phyloP scores from a whole-genome alignment of 1,140 invertebrate species.

The Lucilia sericata region DNA sequence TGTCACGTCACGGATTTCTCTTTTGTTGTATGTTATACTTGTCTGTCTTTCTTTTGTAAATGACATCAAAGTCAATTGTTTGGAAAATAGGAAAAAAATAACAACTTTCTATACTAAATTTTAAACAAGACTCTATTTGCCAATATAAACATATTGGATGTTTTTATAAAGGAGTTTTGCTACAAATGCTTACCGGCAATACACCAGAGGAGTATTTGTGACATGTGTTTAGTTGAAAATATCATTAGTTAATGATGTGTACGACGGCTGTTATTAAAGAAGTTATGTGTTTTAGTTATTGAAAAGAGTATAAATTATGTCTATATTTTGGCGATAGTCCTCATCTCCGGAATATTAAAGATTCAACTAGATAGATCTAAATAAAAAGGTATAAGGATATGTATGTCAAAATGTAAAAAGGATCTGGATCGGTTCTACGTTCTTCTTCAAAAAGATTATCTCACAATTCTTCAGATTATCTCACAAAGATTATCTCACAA shows the following conservation, averaged over 20 bases:
- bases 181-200: not conserved
- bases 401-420: too few species aligned
- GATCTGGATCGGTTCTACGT: too few species aligned
- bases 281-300: not conserved
- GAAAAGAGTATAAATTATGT: too few species aligned
- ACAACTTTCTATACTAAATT: conserved; percentile 29
- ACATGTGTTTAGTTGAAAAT: not conserved
- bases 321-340: too few species aligned
- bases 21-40: not conserved
- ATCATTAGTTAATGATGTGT: not conserved
- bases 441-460: too few species aligned
- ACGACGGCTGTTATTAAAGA: not conserved
- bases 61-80: conserved; percentile 67
- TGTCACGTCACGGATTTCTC: not conserved
- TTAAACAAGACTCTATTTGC: conserved; percentile 6
- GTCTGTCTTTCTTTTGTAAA: not conserved
- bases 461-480: too few species aligned
- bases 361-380: too few species aligned
- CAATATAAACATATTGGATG: not conserved
- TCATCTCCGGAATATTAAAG: too few species aligned
- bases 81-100: conserved; percentile 54
- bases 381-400: too few species aligned
- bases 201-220: not conserved
- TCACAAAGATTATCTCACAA: too few species aligned
- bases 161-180: too few species aligned